Percentiles rank a stretch among this genome's conserved stretches.
Evolutionary conservation across 2,797 vertebrate genomes (phyloP).

Genomic region (Cryptoprocta ferox): DNA sequence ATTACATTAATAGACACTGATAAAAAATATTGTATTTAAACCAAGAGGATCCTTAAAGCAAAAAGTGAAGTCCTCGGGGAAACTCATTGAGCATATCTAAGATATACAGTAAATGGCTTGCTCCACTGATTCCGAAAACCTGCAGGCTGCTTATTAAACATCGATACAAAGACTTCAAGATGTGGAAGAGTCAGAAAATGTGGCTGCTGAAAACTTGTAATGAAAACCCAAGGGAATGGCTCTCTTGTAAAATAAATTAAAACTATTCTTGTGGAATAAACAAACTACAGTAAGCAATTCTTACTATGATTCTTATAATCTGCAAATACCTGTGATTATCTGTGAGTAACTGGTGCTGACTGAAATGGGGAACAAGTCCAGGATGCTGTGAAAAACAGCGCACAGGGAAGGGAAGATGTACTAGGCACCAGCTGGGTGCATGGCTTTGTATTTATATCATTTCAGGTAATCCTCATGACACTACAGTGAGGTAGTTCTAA

Average conservation of each 20-base stretch:
- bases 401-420: fast-evolving
- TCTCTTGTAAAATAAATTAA: slow-evolving; percentile 42
- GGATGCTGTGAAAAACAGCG: not conserved
- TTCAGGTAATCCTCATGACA: not conserved
- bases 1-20: not conserved
- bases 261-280: slow-evolving; percentile 14
- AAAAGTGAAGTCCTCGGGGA: not conserved
- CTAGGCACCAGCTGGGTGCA: too few species aligned
- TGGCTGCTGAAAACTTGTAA: not conserved
- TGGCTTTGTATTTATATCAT: not conserved
- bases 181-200: not conserved
- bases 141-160: not conserved
- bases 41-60: not conserved
- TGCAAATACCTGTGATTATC: not conserved
- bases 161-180: not conserved
- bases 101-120: not conserved
- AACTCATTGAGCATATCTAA: not conserved
- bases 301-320: not conserved
- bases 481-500: not conserved
- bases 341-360: not conserved
- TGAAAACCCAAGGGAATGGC: not conserved
- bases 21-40: slow-evolving; percentile 22
- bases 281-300: not conserved
- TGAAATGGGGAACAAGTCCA: not conserved
- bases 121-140: slow-evolving; percentile 6